These are phyloP conservation scores for Colossoma macropomum DNA, from an alignment of 2,113 vertebrate genomes.

Conservation along the genomic window DNA sequence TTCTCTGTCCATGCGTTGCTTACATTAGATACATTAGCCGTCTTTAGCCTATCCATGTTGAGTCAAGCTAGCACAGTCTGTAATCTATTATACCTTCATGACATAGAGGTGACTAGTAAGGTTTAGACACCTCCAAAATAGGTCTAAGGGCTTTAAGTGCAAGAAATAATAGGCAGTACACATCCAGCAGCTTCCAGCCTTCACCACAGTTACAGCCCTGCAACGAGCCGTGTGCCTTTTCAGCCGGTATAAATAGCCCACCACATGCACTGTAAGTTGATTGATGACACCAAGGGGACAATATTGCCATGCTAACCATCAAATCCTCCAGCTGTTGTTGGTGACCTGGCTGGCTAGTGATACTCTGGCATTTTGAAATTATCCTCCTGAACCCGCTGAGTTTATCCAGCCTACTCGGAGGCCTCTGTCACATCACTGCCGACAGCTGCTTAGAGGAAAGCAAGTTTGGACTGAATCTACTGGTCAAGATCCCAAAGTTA, in stretches of 20 bases:
- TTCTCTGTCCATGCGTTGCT: not conserved
- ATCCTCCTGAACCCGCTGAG: constrained; percentile 42
- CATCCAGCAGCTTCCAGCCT: not conserved
- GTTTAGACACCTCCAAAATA: constrained; percentile 37
- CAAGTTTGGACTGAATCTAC: not conserved
- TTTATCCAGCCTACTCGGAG: constrained; percentile 50
- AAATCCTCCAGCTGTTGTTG: constrained; percentile 69
- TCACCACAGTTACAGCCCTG: not conserved
- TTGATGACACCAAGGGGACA: constrained; percentile 64
- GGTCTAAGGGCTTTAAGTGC: constrained; percentile 6
- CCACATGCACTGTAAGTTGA: constrained; percentile 70
- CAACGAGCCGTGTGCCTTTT: constrained; percentile 43
- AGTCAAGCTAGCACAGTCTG: not conserved
- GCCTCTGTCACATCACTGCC: constrained; percentile 5
- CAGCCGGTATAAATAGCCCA: constrained; percentile 72
- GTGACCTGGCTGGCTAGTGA: constrained; percentile 62
- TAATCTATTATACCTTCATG: constrained; percentile 1
- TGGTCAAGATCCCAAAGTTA: not conserved
- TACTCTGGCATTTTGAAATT: constrained; percentile 66
- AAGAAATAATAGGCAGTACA: constrained; percentile 1
- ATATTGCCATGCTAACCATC: constrained; percentile 65
- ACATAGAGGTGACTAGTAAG: not conserved
- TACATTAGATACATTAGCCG: not conserved
- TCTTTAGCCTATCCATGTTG: not conserved
- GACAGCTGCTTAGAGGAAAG: not conserved